Base-by-base conservation (phyloP, 2,113 vertebrate genomes). In the Chaetops frenatus region DNA sequence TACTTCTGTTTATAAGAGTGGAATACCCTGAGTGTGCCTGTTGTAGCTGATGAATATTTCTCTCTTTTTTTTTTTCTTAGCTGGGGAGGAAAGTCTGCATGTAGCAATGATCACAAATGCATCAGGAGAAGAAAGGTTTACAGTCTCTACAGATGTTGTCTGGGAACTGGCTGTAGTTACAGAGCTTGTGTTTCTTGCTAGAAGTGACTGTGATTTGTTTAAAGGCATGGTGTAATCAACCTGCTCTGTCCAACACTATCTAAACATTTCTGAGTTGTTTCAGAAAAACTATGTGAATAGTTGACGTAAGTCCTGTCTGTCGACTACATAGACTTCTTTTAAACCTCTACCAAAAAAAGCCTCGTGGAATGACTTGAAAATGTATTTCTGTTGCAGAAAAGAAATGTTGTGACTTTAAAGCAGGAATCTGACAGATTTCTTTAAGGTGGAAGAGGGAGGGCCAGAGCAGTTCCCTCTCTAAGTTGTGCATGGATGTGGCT, bases 401-500 rank as follows among this genome's bases (percentile, higher is more conserved):
- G 45, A 90, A 78, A 81, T 85, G 44, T 65, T 96, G 28, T 81
- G 53, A 61, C 76, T 93, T 94, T 70, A 83, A 81, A 84, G 85
- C 65, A 69, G 27, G 58, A 83, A 71, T 89, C 60, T 6, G 11
- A 78, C 31, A 67, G 67, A 88, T 74, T 88, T 95, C 94, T 91
- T 96, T 87, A 76, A 88, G 85, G 70, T 94, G 61, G 69, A 72
- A 86, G 40, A 25, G 19, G 64, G 65, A 92, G 40, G 66, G 38
- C 42, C 33, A 25, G 44, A 80, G 85, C 40, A 76, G 73, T 61
- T 76, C 50, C 8, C 9, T 74, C 45, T 57, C 47, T 92, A 97
- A 94, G 91, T 82, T 94, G 90, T 84, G 61, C 4, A 1, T 97
- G 83, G 85, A 93, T 94, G 67, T 93, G 90, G 58, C 90, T 96